Evolutionary conservation across 2,888 invertebrate genomes (phyloP).

Genomic region (Tipula vernalis): DNA sequence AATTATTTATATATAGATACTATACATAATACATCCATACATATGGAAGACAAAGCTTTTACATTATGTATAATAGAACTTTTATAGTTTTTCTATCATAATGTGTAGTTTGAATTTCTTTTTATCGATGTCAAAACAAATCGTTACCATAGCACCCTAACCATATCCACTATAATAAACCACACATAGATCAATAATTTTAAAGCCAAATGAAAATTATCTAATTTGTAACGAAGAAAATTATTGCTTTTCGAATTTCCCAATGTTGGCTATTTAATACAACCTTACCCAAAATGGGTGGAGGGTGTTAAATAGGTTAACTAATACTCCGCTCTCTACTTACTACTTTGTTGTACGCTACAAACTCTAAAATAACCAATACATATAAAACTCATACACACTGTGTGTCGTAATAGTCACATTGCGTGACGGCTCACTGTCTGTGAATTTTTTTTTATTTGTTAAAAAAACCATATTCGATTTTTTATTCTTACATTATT

Average conservation of each 20-base stretch:
- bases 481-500: not conserved
- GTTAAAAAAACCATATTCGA: not conserved
- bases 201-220: not conserved
- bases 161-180: not conserved
- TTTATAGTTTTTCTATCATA: not conserved
- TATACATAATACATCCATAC: not conserved
- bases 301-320: not conserved
- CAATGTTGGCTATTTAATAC: not conserved
- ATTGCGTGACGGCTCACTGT: conserved; percentile 4
- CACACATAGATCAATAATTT: not conserved
- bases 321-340: not conserved
- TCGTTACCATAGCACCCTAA: not conserved
- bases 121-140: not conserved
- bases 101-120: not conserved
- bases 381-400: not conserved
- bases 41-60: not conserved
- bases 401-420: not conserved
- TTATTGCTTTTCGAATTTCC: not conserved
- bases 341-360: not conserved
- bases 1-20: not conserved
- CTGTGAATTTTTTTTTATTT: not conserved
- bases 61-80: not conserved
- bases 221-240: not conserved
- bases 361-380: not conserved
- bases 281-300: not conserved